Evolutionary conservation across 2,888 invertebrate species (phyloP).

Genomic region (Apotomis turbidana): DNA sequence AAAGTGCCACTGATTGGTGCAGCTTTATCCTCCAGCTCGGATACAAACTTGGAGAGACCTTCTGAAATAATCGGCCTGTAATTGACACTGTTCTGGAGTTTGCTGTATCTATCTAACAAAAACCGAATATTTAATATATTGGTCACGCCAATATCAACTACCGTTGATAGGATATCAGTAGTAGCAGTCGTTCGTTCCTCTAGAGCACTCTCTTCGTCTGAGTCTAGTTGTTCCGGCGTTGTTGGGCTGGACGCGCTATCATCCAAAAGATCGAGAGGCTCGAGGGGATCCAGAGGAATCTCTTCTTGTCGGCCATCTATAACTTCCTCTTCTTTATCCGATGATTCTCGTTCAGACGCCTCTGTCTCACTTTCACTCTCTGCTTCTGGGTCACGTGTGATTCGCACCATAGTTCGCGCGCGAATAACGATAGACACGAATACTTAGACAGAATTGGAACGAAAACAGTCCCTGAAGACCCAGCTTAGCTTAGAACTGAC

Average conservation of each 20-base stretch:
- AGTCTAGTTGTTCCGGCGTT: background rate
- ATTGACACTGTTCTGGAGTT: background rate
- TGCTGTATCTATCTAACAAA: background rate
- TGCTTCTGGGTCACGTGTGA: background rate
- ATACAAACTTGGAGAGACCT: background rate
- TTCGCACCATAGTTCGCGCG: slow-evolving; percentile 6
- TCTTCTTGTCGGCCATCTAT: background rate
- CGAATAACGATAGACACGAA: too few species aligned
- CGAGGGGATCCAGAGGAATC: background rate
- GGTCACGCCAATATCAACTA: background rate
- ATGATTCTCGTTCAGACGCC: background rate
- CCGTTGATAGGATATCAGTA: background rate
- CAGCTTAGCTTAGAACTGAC: background rate
- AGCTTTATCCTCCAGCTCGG: background rate
- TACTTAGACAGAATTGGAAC: background rate
- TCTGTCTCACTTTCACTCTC: too few species aligned
- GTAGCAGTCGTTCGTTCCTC: background rate
- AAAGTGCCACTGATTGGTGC: background rate
- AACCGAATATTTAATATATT: too few species aligned
- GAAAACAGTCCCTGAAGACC: background rate
- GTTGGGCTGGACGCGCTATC: background rate
- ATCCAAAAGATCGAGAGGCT: background rate
- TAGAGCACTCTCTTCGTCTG: background rate
- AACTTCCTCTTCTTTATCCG: background rate
- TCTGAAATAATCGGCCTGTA: background rate